phyloP scores from a whole-genome alignment of 1,140 invertebrate genomes.

The Rhopalosiphum maidis region DNA sequence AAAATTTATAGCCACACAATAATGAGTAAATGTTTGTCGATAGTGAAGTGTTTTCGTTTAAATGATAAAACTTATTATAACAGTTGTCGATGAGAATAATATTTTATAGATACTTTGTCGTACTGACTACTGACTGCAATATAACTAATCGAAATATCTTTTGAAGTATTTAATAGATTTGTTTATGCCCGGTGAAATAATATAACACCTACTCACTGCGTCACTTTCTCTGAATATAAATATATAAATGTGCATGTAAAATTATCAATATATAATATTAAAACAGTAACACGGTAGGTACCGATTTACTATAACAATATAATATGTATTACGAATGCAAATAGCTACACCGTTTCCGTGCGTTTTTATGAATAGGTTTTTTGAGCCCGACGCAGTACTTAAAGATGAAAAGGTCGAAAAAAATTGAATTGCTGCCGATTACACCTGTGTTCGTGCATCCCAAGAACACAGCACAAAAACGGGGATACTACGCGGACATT shows the following conservation, averaged over 20 bases:
- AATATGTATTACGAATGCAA: too few species aligned
- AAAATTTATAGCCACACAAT: not conserved
- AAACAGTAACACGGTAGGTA: not conserved
- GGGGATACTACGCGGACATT: slow-evolving; percentile 70
- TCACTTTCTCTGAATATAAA: not conserved
- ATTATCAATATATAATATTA: not conserved
- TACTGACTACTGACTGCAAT: not conserved
- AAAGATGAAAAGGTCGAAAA: slow-evolving; percentile 60
- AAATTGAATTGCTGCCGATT: slow-evolving; percentile 66
- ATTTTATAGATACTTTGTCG: not conserved
- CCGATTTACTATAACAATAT: too few species aligned
- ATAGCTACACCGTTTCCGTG: not conserved
- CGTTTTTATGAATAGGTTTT: slow-evolving; percentile 65
- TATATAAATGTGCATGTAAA: not conserved
- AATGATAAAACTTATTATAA: not conserved
- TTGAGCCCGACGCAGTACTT: slow-evolving; percentile 68
- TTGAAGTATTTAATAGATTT: not conserved
- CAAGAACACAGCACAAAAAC: slow-evolving; percentile 64
- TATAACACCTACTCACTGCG: not conserved
- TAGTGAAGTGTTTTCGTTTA: not conserved
- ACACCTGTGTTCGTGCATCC: slow-evolving; percentile 69
- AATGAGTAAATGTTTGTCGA: not conserved
- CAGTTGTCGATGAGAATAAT: not conserved
- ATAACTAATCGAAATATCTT: not conserved
- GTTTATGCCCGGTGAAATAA: not conserved